phyloP scores from a whole-genome alignment of 2,113 vertebrate genomes.

The Naja naja region DNA sequence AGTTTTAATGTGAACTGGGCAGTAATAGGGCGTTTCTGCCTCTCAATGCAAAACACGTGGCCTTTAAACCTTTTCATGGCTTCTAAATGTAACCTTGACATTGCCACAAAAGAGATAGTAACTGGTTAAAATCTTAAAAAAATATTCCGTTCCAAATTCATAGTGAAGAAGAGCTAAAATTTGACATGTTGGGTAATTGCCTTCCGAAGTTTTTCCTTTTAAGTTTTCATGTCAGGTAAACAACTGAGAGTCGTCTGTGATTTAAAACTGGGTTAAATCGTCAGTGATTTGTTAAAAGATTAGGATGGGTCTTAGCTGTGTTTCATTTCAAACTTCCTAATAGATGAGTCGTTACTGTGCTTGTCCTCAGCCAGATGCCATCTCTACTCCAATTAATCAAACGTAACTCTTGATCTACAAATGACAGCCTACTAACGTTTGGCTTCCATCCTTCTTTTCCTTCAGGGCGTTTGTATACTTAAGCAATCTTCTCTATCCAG shows the following conservation, averaged over 20 bases:
- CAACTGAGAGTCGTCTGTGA: not conserved
- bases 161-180: not conserved
- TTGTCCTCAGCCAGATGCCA: not conserved
- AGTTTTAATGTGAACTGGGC: not conserved
- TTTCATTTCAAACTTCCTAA: not conserved
- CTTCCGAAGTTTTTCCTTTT: not conserved
- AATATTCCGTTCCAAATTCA: not conserved
- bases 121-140: not conserved
- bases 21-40: no score
- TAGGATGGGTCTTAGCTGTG: not conserved
- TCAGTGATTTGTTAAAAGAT: not conserved
- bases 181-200: not conserved
- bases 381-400: not conserved
- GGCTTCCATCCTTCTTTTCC: not conserved
- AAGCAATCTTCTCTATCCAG: conserved; percentile 95
- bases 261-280: not conserved
- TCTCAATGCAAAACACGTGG: no score
- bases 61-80: not conserved
- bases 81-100: not conserved
- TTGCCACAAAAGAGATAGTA: not conserved
- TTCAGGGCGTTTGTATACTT: conserved; percentile 95
- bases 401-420: not conserved
- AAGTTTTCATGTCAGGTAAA: not conserved
- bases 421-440: conserved; percentile 32
- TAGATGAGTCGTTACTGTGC: not conserved